Conservation (phyloP, 2,113 vertebrate species). For the Pangasianodon gigas region DNA sequence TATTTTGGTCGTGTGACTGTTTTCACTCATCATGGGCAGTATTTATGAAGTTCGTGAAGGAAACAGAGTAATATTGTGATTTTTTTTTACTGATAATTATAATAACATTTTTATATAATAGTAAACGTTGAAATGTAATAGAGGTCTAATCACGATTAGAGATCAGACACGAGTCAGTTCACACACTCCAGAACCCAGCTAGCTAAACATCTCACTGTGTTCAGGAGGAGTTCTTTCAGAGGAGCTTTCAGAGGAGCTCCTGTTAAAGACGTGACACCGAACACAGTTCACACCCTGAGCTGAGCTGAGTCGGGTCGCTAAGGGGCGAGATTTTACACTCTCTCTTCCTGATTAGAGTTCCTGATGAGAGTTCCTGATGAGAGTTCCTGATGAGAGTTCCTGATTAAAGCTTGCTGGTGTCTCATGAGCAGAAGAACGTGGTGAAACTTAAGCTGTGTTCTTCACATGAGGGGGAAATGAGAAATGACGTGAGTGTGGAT, state of each 20-base stretch:
- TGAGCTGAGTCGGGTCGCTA: background rate
- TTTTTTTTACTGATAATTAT: background rate
- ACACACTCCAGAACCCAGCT: background rate
- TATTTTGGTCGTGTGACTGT: background rate
- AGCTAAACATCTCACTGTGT: background rate
- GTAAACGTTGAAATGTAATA: background rate
- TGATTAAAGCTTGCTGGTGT: background rate
- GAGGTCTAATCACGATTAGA: background rate
- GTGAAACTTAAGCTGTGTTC: background rate
- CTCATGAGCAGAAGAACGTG: background rate
- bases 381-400: background rate
- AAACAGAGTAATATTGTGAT: background rate
- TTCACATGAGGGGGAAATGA: background rate
- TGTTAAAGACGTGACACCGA: background rate
- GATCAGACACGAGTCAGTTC: background rate
- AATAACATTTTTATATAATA: background rate
- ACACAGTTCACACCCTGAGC: background rate
- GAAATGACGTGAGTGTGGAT: background rate
- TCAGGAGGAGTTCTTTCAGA: background rate
- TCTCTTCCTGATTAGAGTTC: background rate
- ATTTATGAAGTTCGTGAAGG: background rate
- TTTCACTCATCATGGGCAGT: background rate
- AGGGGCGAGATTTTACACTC: background rate
- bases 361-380: background rate
- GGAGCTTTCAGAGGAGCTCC: background rate